Evolutionary conservation across 2,888 invertebrate genomes (phyloP), one percentile per base, ranked within the genome.

Genomic region (Drosophila histrio): DNA sequence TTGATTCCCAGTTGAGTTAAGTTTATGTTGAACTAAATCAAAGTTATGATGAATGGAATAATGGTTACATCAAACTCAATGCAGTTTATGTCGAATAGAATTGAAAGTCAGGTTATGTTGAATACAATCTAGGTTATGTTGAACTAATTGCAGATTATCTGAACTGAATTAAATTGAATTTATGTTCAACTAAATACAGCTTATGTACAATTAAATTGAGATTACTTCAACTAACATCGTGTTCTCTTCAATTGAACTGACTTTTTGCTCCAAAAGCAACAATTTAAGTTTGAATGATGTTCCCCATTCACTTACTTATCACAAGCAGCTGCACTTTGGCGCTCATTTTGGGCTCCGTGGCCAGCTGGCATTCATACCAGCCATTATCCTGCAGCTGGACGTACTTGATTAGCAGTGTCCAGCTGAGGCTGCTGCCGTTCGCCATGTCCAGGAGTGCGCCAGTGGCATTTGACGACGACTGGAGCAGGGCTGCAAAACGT

Each of bases 291-390:
- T 13, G 26, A 13, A 1, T 22, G 1, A n/a, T 9, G 11, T 22
- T 11, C 17, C 4, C n/a, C 2, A 38, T 24, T 1, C 15, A 87
- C 86, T 82, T 65, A 82, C 82, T 86, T 75, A 82, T 82, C 58
- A 82, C 82, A 65, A 85, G 60, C 41, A 82, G 64, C 49, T 82
- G 82, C 90, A 97, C 96, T 92, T 96, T 96, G 93, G 97, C 96
- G 92, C 97, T 97, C 95, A 96, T 96, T 93, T 97, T 97, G 82
- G 97, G 97, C 92, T 97, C 97, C 67, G 97, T 97, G 93, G 97
- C 96, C 88, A 97, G 96, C 94, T 97, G 97, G 92, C 97, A 97
- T 93, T 97, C 97, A 93, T 97, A 97, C 91, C 96, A 94, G 78
- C 97, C 97, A 73, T 96, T 96, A 92, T 97, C 97, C 76, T 96